Evolutionary conservation across 1,140 invertebrate species (phyloP).

Genomic region (Cyclargus thomasi): DNA sequence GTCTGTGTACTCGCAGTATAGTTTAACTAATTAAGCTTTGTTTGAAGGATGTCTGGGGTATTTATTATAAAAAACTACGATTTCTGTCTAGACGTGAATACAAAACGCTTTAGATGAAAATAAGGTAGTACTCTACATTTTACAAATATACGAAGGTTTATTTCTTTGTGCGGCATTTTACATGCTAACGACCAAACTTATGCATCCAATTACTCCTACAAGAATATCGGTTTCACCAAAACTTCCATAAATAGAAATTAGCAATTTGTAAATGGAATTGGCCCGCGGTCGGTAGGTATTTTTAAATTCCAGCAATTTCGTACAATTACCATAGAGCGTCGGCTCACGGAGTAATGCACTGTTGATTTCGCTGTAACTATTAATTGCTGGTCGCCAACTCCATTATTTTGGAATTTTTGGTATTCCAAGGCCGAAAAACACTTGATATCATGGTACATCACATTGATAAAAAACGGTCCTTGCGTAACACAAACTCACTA

Average conservation of each 20-base stretch:
- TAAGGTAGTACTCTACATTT: too few species aligned
- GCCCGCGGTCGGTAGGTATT: neutral
- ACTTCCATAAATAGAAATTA: neutral
- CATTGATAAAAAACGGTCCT: too few species aligned
- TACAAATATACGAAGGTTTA: too few species aligned
- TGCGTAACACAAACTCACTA: too few species aligned
- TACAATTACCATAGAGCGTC: neutral
- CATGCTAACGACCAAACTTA: too few species aligned
- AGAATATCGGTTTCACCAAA: neutral
- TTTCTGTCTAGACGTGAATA: neutral
- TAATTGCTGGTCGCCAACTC: neutral
- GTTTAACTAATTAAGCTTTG: slow-evolving; percentile 11
- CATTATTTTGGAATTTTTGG: neutral
- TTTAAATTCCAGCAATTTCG: neutral
- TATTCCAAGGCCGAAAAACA: neutral
- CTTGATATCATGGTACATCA: too few species aligned
- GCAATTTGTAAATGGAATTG: neutral
- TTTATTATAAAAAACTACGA: slow-evolving; percentile 1
- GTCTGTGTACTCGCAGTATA: neutral
- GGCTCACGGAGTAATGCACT: neutral
- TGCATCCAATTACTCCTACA: neutral
- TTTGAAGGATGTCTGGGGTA: neutral
- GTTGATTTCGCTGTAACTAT: neutral
- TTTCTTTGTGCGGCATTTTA: too few species aligned
- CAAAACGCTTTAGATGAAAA: too few species aligned